Base-by-base conservation (phyloP, 1,140 invertebrate genomes). In the Aphaenogaster rudis region DNA sequence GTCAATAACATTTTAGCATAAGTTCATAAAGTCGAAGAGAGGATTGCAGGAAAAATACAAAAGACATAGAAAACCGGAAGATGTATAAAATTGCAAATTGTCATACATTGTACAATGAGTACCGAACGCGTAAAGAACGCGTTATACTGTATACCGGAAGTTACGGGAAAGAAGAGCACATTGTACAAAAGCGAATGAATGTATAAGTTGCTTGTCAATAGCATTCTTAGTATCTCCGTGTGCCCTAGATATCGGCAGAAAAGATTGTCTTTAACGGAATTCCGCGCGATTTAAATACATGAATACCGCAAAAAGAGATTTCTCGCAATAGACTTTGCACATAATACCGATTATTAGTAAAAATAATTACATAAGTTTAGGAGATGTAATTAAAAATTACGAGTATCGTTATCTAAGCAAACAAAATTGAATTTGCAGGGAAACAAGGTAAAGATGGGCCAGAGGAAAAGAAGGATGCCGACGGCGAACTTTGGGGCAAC, bases 381-480 rank as follows among this genome's bases (percentile, higher is more conserved):
- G 15, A 64, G 9, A 2, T 36, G 2, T 64, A 64, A 64, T 33
- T 64, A 66, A 59, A 15, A 28, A 64, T 64, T 17, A 66, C 3
- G 5, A 48, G 21, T 67, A 11, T 17, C n/a, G 13, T 79, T 45
- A 64, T n/a, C 33, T 66, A 21, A 66, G 0, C 3, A 9, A n/a
- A 48, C 17, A 2, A 52, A 74, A 86, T 81, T 52, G 4, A 86
- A 66, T 81, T 82, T 88, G 72, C 90, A 95, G 95, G 95, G 67
- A 95, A 95, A 94, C 95, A 95, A 93, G 94, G 92, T 61, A 95
- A 95, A 93, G 95, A 95, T 94, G 95, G 94, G 92, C 95, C 94
- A 96, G 97, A 98, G 92, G 97, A 98, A 94, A 98, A 98, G 95
- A 97, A 97, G 91, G 98, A 98, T 94, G 97, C 98, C 93, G 97